Base-by-base conservation (phyloP, 2,888 invertebrate species). In the Leptothorax acervorum region DNA sequence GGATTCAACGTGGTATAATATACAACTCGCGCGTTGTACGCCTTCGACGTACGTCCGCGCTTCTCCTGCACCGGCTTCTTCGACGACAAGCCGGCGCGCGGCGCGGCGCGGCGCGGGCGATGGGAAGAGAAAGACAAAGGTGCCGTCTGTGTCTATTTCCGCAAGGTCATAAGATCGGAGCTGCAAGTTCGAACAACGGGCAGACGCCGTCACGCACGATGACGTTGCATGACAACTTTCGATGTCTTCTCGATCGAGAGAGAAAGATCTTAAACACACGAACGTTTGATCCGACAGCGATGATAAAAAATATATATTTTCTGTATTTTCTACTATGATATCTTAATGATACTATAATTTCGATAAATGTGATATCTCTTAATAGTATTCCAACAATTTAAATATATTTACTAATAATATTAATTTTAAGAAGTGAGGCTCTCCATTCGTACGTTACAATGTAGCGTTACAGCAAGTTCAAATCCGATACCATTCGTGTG, bases 141-240 rank as follows among this genome's bases (percentile, higher is more conserved):
- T 55, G 23, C 70, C 39, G 39, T 81, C 79, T 81, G 70, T 78
- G 78, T 79, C 18, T 68, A 68, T 81, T 81, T 81, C 60, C 79
- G 79, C 71, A 71, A 81, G 79, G 79, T 81, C 79, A 81, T 70
- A 35, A 60, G 79, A 81, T 68, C 66, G 31, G 18, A 68, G 65
- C 60, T 70, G 70, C 60, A 71, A 81, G 70, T 81, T 81, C 79
- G 70, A 71, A 31, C 48, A 28, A n/a, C 57, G 35, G 45, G 48
- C 70, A 60, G 70, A 45, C 68, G n/a, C n/a, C 55, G 66, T 68
- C 78, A 57, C 35, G 48, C 39, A 70, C 35, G 12, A 81, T 81
- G 79, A 81, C 48, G 60, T 48, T 60, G 71, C 79, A 81, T 28
- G 71, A 81, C 60, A 23, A 45, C 60, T 60, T 12, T 18, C 79